phyloP scores from a whole-genome alignment of 2,888 invertebrate species.

The Thelaira solivaga region DNA sequence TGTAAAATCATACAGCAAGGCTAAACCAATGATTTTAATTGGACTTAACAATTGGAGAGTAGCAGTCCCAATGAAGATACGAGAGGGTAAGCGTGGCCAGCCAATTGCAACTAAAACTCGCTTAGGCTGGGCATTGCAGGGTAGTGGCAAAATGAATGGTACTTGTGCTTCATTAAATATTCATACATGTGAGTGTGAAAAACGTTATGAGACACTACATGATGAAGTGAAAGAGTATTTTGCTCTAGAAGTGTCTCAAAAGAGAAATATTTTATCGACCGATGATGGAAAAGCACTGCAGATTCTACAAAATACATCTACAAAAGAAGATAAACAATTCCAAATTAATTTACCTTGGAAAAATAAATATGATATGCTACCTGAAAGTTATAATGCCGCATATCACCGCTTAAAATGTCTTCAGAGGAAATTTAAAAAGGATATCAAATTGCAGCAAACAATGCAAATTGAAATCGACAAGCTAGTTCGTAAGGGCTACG shows the following conservation, averaged over 20 bases:
- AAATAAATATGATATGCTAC: conserved; percentile 17
- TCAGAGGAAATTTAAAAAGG: conserved; percentile 47
- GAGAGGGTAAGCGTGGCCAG: conserved; percentile 44
- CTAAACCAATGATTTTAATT: conserved; percentile 38
- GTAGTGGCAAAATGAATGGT: conserved; percentile 7
- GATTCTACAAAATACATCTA: conserved; percentile 33
- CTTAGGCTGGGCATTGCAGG: conserved; percentile 53
- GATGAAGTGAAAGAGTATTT: conserved; percentile 54
- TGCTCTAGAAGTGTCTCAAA: conserved; percentile 28
- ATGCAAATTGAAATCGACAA: conserved; percentile 31
- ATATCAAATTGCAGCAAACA: conserved; percentile 17
- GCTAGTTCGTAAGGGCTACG: background rate
- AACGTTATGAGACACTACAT: conserved; percentile 38
- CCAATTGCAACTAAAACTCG: conserved; percentile 54
- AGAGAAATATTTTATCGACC: conserved; percentile 41
- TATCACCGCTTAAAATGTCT: conserved; percentile 47
- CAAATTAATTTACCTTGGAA: conserved; percentile 48
- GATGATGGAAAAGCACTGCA: conserved; percentile 48
- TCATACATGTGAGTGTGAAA: conserved; percentile 48
- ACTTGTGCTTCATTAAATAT: conserved; percentile 25
- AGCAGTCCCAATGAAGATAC: conserved; percentile 25
- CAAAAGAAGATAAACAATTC: conserved; percentile 17
- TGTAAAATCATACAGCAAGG: conserved; percentile 25
- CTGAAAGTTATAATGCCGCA: conserved; percentile 39
- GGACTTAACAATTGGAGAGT: conserved; percentile 29